Percentiles rank a stretch among this genome's conserved stretches.
Evolutionary conservation across 2,113 vertebrate species (phyloP).

Genomic region (Apodemus speciosus): DNA sequence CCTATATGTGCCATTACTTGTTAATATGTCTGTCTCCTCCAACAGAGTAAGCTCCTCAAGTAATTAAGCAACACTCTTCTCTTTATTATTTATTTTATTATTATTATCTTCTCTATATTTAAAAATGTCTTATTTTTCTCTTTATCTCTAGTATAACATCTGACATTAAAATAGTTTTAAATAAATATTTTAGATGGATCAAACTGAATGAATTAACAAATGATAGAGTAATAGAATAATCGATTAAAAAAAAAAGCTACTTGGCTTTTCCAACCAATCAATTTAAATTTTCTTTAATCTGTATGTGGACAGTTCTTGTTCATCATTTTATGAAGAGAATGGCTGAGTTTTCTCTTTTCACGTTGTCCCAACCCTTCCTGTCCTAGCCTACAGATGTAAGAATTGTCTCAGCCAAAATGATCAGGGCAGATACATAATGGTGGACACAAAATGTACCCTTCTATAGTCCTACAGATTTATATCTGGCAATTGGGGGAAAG

Average conservation of each 20-base stretch:
- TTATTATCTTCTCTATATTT: no score
- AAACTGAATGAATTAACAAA: background rate
- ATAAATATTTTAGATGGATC: background rate
- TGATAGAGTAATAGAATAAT: conserved; percentile 22
- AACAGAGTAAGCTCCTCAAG: background rate
- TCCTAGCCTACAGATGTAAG: background rate
- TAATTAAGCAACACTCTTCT: background rate
- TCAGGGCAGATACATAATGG: background rate
- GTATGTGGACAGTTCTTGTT: background rate
- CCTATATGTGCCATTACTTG: background rate
- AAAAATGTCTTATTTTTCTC: background rate
- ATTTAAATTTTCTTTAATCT: background rate
- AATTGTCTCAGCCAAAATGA: background rate
- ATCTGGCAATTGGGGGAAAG: background rate
- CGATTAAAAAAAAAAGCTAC: background rate
- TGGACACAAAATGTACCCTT: background rate
- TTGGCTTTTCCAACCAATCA: background rate
- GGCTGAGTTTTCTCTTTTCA: background rate
- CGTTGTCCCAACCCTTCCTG: background rate
- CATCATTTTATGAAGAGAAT: background rate
- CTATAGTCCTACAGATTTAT: background rate
- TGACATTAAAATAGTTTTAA: background rate
- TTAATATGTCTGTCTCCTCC: background rate
- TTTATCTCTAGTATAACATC: background rate
- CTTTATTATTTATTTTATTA: no score